Conservation (phyloP, 2,888 invertebrate species). For the Nomada ferruginata region DNA sequence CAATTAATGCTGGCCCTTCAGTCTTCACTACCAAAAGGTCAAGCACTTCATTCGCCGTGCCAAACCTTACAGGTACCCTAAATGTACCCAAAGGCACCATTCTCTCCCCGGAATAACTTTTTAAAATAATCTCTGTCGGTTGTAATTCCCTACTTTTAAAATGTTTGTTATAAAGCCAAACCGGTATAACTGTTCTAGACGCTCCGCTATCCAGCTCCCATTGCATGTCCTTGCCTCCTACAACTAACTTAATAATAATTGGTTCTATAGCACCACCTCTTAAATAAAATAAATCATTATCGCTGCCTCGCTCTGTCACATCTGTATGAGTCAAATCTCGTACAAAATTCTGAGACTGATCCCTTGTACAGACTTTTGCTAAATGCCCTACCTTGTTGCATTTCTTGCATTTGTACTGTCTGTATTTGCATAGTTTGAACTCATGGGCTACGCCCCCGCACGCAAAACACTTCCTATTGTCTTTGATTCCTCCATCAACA, state of each 20-base stretch:
- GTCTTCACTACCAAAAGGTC: not conserved
- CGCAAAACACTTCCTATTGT: not conserved
- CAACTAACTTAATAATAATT: not conserved
- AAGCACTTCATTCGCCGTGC: not conserved
- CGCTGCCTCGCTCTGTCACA: not conserved
- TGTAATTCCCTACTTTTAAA: not conserved
- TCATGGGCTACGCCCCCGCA: not conserved
- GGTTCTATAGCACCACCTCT: not conserved
- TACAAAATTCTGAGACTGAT: slow-evolving; percentile 3
- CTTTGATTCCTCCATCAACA: not conserved
- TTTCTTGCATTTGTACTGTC: slow-evolving; percentile 6
- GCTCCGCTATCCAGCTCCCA: slow-evolving; percentile 15
- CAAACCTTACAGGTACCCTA: not conserved
- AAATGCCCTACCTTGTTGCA: slow-evolving; percentile 6
- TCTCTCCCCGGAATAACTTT: slow-evolving; percentile 8
- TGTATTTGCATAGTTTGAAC: slow-evolving; percentile 2
- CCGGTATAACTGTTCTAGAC: not conserved
- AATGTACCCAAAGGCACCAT: not conserved
- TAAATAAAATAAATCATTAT: not conserved
- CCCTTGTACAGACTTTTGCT: not conserved
- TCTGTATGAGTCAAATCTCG: not conserved
- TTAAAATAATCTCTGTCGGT: not conserved
- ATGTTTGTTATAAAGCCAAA: not conserved
- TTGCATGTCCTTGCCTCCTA: not conserved
- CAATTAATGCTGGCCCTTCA: not conserved